Conservation (phyloP, 2,888 invertebrate genomes). For the Caenorhabditis panamensis region DNA sequence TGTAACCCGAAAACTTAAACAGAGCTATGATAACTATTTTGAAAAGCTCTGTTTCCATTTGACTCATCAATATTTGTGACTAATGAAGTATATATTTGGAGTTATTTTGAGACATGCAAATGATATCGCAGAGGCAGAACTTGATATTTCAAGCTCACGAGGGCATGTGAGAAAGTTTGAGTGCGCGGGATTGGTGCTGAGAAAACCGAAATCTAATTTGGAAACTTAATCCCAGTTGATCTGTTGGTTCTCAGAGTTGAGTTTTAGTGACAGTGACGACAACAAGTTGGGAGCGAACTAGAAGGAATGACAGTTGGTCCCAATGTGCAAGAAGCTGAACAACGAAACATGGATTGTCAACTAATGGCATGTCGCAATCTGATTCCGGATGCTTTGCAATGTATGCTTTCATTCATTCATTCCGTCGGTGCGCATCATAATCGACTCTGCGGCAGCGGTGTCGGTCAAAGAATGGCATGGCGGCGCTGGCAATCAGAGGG, state of each 20-base stretch:
- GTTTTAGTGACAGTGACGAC: too few relatives aligned
- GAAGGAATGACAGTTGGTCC: neutral
- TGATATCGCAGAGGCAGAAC: neutral
- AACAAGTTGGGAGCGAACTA: too few relatives aligned
- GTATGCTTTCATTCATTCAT: neutral
- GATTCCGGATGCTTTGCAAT: neutral
- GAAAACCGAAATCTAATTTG: neutral
- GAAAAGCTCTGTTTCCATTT: neutral
- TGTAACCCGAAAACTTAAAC: too few relatives aligned
- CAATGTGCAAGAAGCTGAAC: neutral
- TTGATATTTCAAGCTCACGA: neutral
- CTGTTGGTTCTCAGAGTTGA: too few relatives aligned
- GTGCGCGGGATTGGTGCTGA: too few relatives aligned
- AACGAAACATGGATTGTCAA: neutral
- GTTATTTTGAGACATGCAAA: conserved; percentile 12
- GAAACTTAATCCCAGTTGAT: neutral
- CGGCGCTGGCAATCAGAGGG: conserved; percentile 3
- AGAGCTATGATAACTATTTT: too few relatives aligned
- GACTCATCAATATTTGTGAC: conserved; percentile 1
- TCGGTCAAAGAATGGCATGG: conserved; percentile 57
- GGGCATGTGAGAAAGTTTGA: neutral
- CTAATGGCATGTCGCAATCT: neutral
- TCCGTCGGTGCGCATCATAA: conserved; percentile 23
- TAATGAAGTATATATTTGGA: conserved; percentile 48
- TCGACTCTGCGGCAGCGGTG: conserved; percentile 30